Conservation (phyloP, 2,113 vertebrate species). For the western clawed frog (Xenopus tropicalis) region DNA sequence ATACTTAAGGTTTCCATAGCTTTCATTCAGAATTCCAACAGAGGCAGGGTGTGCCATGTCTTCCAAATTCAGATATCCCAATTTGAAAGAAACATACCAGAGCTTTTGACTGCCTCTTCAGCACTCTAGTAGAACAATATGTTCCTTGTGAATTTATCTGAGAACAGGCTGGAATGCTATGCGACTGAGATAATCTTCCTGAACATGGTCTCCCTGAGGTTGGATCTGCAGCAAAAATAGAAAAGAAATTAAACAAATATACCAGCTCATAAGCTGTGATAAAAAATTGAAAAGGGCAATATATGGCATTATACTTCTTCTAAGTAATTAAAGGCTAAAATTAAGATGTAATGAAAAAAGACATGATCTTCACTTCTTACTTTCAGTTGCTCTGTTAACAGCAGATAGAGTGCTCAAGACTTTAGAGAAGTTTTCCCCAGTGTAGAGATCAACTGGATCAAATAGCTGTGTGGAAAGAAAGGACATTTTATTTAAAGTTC, state of each 20-base stretch:
- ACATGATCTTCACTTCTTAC: constrained; percentile 62
- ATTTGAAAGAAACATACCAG: constrained; percentile 62
- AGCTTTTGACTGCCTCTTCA: constrained; percentile 79
- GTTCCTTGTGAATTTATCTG: constrained; percentile 56
- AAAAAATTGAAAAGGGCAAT: too few relatives aligned
- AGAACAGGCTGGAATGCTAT: constrained; percentile 63
- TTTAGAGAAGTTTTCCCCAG: constrained; percentile 84
- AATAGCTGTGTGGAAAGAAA: constrained; percentile 74
- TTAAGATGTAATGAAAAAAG: not conserved
- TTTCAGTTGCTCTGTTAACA: constrained; percentile 89
- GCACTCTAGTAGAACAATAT: constrained; percentile 48
- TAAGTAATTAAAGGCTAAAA: too few relatives aligned
- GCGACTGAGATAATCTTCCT: constrained; percentile 56
- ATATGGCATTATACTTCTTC: too few relatives aligned
- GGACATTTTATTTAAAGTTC: not conserved
- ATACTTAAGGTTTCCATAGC: too few relatives aligned
- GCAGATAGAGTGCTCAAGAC: constrained; percentile 82
- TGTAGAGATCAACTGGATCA: constrained; percentile 84
- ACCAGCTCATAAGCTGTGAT: too few relatives aligned
- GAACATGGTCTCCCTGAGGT: constrained; percentile 76
- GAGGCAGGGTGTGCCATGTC: too few relatives aligned
- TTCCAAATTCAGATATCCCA: too few relatives aligned
- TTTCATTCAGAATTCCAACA: too few relatives aligned
- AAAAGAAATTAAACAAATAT: too few relatives aligned
- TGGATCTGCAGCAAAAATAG: constrained; percentile 64